Conservation (phyloP, 2,797 vertebrate species). For the Sebastes matsubarae region DNA sequence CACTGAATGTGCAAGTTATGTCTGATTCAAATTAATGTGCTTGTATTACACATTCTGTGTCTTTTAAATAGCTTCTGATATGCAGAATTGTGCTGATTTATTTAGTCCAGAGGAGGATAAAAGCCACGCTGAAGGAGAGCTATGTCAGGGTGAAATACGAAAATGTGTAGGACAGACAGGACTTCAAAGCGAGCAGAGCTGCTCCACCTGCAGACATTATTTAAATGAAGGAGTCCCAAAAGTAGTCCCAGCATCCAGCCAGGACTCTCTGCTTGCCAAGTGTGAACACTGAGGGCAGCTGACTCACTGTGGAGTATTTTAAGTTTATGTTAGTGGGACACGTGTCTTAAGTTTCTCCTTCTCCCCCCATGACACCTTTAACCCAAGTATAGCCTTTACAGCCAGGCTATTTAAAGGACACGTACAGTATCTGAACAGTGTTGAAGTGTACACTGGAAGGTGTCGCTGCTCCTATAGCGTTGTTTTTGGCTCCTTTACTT, state of each 20-base stretch:
- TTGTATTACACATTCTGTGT: not conserved
- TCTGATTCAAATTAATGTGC: slow-evolving; percentile 21
- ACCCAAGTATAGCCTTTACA: not conserved
- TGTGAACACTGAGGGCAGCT: slow-evolving; percentile 15
- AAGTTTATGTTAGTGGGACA: not conserved
- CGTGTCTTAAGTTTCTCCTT: slow-evolving; percentile 3
- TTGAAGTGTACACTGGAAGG: not conserved
- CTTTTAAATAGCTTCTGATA: not conserved
- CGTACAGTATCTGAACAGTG: not conserved
- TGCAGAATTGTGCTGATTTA: slow-evolving; percentile 11
- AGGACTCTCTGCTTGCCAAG: not conserved
- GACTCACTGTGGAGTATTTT: slow-evolving; percentile 37
- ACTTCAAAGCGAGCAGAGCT: slow-evolving; percentile 20
- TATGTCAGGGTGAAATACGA: slow-evolving; percentile 2
- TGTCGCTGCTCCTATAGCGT: not conserved
- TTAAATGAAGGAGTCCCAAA: slow-evolving; percentile 2
- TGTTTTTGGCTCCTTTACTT: no score
- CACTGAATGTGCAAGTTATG: slow-evolving; percentile 17
- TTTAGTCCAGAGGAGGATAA: not conserved
- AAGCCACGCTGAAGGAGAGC: not conserved
- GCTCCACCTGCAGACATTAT: slow-evolving; percentile 18
- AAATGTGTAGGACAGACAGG: slow-evolving; percentile 6
- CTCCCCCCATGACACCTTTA: not conserved
- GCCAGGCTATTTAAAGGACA: not conserved
- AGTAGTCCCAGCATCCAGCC: not conserved